These are phyloP conservation scores for Sardinella longiceps DNA, from an alignment of 2,797 vertebrate genomes.

Conservation along the genomic window DNA sequence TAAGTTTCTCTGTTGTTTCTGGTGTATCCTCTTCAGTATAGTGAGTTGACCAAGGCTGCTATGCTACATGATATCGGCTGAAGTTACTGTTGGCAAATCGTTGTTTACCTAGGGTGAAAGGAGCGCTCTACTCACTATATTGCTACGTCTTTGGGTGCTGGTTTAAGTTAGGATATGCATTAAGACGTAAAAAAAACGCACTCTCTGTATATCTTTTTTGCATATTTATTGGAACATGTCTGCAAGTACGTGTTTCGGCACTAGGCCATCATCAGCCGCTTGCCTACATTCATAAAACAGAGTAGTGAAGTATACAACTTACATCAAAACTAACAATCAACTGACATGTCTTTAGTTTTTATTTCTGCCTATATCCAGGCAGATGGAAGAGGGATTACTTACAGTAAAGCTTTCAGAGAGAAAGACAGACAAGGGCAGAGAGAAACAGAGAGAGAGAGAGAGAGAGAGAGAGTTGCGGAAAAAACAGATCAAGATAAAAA, in stretches of 20 bases:
- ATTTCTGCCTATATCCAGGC: slow-evolving; percentile 29
- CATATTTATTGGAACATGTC: too few relatives aligned
- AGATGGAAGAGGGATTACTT: slow-evolving; percentile 55
- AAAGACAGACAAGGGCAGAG: slow-evolving; percentile 47
- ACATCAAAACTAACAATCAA: slow-evolving; percentile 51
- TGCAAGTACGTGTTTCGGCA: too few relatives aligned
- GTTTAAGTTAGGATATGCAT: too few relatives aligned
- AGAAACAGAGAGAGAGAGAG: slow-evolving; percentile 54
- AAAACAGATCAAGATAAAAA: slow-evolving; percentile 53
- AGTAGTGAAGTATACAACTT: too few relatives aligned
- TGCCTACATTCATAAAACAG: neutral
- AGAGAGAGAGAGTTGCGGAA: slow-evolving; percentile 57
- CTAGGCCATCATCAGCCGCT: too few relatives aligned
- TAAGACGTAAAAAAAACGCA: too few relatives aligned
- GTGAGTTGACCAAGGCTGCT: slow-evolving; percentile 68
- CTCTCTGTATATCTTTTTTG: too few relatives aligned
- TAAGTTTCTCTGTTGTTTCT: slow-evolving; percentile 56
- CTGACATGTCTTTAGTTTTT: slow-evolving; percentile 17
- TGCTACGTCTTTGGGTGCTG: too few relatives aligned
- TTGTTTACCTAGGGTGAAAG: too few relatives aligned
- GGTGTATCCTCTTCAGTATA: slow-evolving; percentile 50
- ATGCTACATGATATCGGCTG: slow-evolving; percentile 46
- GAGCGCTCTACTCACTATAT: too few relatives aligned
- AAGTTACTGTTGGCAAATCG: neutral
- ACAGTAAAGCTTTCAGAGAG: slow-evolving; percentile 58